A percentile compares a stretch with the other conserved stretches of the same genome.
These are phyloP conservation scores for Platypus cylindrus DNA, from an alignment of 2,888 invertebrate species.

Conservation along the genomic window DNA sequence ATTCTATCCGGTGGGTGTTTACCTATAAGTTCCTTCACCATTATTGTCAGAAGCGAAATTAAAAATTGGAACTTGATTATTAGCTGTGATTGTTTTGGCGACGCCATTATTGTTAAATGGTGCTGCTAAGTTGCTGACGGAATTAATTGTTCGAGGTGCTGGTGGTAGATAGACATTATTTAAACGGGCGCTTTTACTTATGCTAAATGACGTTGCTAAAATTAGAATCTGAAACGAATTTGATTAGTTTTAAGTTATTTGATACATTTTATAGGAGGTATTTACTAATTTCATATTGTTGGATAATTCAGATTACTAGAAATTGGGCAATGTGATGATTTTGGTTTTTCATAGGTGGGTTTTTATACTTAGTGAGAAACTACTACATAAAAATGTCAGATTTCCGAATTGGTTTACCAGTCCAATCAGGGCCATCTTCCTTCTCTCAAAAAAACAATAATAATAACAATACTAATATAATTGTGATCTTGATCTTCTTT, in stretches of 20 bases:
- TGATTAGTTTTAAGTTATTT: too few relatives aligned
- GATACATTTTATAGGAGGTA: too few relatives aligned
- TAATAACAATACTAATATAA: too few relatives aligned
- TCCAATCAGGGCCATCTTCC: conserved; percentile 14
- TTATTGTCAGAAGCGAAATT: conserved; percentile 25
- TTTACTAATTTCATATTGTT: too few relatives aligned
- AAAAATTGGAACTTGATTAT: conserved; percentile 18
- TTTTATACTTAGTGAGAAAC: conserved; percentile 18
- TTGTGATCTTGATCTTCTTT: conserved; percentile 15
- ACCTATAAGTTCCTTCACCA: conserved; percentile 24
- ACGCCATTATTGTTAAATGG: neutral
- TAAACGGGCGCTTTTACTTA: conserved; percentile 6
- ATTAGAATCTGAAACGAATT: too few relatives aligned
- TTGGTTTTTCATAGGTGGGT: conserved; percentile 14
- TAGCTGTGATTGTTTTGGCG: too few relatives aligned
- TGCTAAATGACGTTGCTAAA: too few relatives aligned
- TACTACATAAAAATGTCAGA: conserved; percentile 13
- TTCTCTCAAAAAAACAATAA: too few relatives aligned
- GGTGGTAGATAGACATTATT: conserved; percentile 1
- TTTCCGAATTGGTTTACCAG: conserved; percentile 15
- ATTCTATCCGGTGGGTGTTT: too few relatives aligned
- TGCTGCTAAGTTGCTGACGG: neutral
- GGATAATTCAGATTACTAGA: too few relatives aligned
- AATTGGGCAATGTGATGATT: conserved; percentile 16
- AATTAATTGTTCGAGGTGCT: neutral